Conservation (phyloP, 2,888 invertebrate genomes). For the Troglohyphantes excavatus region DNA sequence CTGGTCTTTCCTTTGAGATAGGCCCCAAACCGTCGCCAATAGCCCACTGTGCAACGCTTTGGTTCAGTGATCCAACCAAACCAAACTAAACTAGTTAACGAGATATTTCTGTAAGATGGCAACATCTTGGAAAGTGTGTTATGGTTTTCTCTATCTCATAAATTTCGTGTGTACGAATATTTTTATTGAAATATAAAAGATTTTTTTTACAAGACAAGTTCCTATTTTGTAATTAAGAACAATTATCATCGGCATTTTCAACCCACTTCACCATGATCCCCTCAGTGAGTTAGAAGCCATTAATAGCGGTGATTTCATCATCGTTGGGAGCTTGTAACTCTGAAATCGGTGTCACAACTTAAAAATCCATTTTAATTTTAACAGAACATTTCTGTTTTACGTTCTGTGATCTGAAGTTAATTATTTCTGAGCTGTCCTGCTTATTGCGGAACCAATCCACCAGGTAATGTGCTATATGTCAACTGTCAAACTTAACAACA, state of each 20-base stretch:
- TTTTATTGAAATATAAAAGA: not conserved
- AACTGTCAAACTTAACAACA: constrained; percentile 39
- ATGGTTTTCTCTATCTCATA: not conserved
- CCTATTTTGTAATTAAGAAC: not conserved
- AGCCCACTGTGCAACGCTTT: too few species aligned
- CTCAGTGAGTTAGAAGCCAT: not conserved
- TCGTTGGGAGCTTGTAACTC: constrained; percentile 24
- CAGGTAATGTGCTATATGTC: not conserved
- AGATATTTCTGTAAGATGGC: too few species aligned
- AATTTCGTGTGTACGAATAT: not conserved
- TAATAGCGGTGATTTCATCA: constrained; percentile 39
- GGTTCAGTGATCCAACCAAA: too few species aligned
- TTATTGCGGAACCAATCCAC: not conserved
- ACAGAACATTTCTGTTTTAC: not conserved
- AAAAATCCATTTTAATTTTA: not conserved
- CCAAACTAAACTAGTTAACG: too few species aligned
- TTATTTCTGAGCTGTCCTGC: too few species aligned
- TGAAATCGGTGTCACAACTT: constrained; percentile 1
- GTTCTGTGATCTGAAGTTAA: too few species aligned
- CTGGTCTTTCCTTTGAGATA: too few species aligned
- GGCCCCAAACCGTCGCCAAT: too few species aligned
- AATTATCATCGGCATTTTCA: not conserved
- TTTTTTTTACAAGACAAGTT: not conserved
- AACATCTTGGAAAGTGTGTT: not conserved
- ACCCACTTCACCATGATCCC: not conserved